Evolutionary conservation across 2,888 invertebrate genomes (phyloP).

Genomic region (Papilio elwesi): DNA sequence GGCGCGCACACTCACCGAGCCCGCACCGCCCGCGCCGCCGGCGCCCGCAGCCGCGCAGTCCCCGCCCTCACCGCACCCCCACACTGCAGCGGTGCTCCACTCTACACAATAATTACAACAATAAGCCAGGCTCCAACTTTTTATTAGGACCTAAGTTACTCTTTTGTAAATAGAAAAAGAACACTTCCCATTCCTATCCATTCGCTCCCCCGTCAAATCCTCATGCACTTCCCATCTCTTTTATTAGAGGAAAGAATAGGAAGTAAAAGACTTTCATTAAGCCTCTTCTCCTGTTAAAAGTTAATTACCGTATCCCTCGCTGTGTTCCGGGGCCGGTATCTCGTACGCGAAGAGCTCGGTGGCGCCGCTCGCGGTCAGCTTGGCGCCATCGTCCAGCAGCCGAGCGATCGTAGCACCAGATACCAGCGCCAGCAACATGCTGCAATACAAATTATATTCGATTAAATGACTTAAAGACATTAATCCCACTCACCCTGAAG

Average conservation of each 20-base stretch:
- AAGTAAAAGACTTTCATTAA: no score
- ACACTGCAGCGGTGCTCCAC: constrained; percentile 39
- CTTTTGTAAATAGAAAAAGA: no score
- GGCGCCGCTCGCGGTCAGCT: constrained; percentile 77
- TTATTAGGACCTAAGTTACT: no score
- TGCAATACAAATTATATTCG: constrained; percentile 51
- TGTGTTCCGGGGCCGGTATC: constrained; percentile 56
- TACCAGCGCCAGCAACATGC: constrained; percentile 89
- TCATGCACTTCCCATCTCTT: no score
- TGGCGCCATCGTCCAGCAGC: constrained; percentile 79
- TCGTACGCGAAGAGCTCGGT: constrained; percentile 89
- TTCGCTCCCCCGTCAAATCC: no score
- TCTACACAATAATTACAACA: constrained; percentile 34
- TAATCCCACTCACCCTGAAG: no score
- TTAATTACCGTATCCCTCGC: constrained; percentile 41
- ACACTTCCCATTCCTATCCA: no score
- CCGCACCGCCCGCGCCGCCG: constrained; percentile 48
- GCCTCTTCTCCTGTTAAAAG: no score
- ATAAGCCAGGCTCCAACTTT: no score
- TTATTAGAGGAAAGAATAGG: no score
- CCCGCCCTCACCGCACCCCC: constrained; percentile 34
- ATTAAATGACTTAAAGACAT: no score
- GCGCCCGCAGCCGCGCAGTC: no score
- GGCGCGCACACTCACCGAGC: constrained; percentile 75
- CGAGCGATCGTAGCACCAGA: constrained; percentile 88